Percentiles rank a stretch among this genome's conserved stretches.
Evolutionary conservation across 2,113 vertebrate genomes (phyloP).

Genomic region (Mirza zaza): DNA sequence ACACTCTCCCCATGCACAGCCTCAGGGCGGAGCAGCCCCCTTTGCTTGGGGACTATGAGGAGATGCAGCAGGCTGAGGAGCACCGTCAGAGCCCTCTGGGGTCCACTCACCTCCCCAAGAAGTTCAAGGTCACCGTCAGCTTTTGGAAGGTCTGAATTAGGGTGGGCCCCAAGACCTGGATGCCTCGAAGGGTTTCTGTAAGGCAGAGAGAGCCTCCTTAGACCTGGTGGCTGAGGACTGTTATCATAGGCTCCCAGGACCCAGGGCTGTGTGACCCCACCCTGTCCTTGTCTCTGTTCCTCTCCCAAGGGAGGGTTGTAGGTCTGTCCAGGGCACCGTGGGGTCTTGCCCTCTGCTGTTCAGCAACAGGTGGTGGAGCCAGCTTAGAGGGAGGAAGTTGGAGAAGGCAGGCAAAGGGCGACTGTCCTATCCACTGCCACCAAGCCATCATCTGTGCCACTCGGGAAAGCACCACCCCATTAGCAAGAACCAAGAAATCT

Average conservation of each 20-base stretch:
- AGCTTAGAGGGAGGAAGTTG: neutral
- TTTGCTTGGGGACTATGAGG: neutral
- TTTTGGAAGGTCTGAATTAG: slow-evolving; percentile 86
- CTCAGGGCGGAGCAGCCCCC: accelerated
- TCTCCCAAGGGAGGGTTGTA: neutral
- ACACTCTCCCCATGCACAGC: neutral
- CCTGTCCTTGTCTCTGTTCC: neutral
- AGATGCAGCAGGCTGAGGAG: neutral
- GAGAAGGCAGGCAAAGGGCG: neutral
- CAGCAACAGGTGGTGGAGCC: neutral
- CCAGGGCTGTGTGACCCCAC: neutral
- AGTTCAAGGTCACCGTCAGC: slow-evolving; percentile 79
- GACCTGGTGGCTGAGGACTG: neutral
- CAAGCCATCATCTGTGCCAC: too few relatives aligned
- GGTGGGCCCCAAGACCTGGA: slow-evolving; percentile 86
- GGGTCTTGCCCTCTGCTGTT: too few relatives aligned
- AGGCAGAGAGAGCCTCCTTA: neutral
- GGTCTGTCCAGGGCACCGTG: neutral
- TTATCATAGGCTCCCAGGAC: neutral
- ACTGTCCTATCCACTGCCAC: neutral
- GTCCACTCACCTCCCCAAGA: slow-evolving; percentile 91
- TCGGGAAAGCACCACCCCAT: neutral
- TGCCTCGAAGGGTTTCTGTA: slow-evolving; percentile 89
- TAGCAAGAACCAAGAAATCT: neutral
- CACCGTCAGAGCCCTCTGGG: neutral